Percentiles rank a stretch among this genome's conserved stretches.
phyloP scores from a whole-genome alignment of 1,140 invertebrate genomes.

The Solen grandis region DNA sequence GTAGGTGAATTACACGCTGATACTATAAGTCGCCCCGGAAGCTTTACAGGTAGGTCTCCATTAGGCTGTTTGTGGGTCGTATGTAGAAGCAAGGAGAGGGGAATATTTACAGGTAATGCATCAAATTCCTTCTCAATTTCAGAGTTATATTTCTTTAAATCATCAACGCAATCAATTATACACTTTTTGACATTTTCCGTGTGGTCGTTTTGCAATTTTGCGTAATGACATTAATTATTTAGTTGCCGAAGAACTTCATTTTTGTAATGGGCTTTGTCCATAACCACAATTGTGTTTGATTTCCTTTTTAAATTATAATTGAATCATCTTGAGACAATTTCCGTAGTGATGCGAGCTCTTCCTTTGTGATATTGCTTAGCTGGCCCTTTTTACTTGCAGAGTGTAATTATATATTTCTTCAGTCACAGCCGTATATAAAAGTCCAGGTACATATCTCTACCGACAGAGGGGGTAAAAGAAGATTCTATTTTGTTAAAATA shows the following conservation, averaged over 20 bases:
- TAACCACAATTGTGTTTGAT: neutral
- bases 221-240: constrained; percentile 2
- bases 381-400: too few relatives aligned
- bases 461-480: too few relatives aligned
- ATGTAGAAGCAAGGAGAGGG: neutral
- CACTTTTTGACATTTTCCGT: neutral
- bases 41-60: too few relatives aligned
- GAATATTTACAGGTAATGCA: too few relatives aligned
- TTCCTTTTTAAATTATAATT: neutral
- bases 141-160: neutral
- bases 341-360: neutral
- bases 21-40: too few relatives aligned
- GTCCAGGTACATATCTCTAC: constrained; percentile 19
- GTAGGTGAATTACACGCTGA: too few relatives aligned
- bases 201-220: neutral
- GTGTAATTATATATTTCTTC: neutral
- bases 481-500: constrained; percentile 25
- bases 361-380: neutral
- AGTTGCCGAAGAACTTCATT: neutral
- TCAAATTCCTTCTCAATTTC: neutral
- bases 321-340: too few relatives aligned
- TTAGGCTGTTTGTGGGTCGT: neutral
- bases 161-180: neutral
- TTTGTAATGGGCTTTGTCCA: too few relatives aligned
- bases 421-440: constrained; percentile 19